Conservation (phyloP, 2,888 invertebrate genomes). For the Aspidapion aeneum region DNA sequence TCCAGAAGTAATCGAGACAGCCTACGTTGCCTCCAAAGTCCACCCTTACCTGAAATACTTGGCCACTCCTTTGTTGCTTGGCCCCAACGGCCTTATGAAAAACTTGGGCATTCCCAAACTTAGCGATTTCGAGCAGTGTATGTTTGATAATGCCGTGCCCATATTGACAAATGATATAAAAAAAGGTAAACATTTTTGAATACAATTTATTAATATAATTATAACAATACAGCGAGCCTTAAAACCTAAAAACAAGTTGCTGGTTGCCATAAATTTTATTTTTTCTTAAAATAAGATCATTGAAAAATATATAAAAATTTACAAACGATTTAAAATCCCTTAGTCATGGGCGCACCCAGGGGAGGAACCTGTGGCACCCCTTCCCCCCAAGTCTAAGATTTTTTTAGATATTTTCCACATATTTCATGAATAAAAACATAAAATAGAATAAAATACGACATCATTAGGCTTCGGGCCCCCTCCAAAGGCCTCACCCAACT, state of each 20-base stretch:
- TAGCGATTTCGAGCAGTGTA: slow-evolving; percentile 42
- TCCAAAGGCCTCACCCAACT: too few species aligned
- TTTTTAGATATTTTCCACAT: too few species aligned
- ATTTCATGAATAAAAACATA: too few species aligned
- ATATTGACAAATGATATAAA: slow-evolving; percentile 38
- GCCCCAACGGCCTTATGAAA: slow-evolving; percentile 39
- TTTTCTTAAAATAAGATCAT: too few species aligned
- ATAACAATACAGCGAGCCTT: neutral
- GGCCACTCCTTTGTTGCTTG: slow-evolving; percentile 42
- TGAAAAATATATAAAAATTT: too few species aligned
- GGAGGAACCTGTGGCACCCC: neutral
- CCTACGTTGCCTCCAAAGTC: slow-evolving; percentile 40
- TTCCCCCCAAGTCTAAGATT: too few species aligned
- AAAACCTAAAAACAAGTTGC: too few species aligned
- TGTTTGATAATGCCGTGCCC: slow-evolving; percentile 40
- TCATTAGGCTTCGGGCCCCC: too few species aligned
- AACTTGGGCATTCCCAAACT: slow-evolving; percentile 43
- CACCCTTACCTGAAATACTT: slow-evolving; percentile 42
- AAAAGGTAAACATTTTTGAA: slow-evolving; percentile 17
- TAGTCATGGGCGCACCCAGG: too few species aligned
- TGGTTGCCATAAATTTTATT: too few species aligned
- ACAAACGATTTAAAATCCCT: too few species aligned
- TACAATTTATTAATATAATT: neutral
- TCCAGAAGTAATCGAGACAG: slow-evolving; percentile 41
- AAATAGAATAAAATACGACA: too few species aligned